Base-by-base conservation (phyloP, 2,113 vertebrate genomes). In the Cyprinodon variegatus region DNA sequence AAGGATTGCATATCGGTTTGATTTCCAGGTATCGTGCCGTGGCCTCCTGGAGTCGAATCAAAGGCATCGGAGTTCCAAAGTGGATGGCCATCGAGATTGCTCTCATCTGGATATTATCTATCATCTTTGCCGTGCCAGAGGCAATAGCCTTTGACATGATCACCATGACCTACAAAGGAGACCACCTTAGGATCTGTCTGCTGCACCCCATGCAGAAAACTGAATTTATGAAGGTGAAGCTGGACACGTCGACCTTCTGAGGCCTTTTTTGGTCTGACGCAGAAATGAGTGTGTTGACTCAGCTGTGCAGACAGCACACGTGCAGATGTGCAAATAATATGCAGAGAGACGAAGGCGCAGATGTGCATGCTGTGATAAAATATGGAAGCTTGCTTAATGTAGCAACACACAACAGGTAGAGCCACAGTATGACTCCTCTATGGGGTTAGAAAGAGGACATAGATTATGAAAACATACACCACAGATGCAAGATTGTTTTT, bases 11-110 rank as follows among this genome's bases (percentile, higher is more conserved):
- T 14, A 6, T 6, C 15, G 3, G 1, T 38, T 3, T 1, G 43
- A 62, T 12, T 74, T 74, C 9, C 79, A 99, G 98, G 88, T 99
- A 98, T 81, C 95, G 97, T 66, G 97, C 97, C 1, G 97, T 99
- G 62, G 96, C 96, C 74, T 99, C 97, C 0, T 98, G 97, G 97
- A 98, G 95, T 89, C 95, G 96, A 11, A 97, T 99, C 89, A 97
- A 99, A 94, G 96, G 97, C 43, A 97, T 97, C 0, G 95, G 97
- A 0, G 95, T 98, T 84, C 96, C 98, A 0, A 98, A 95, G 89
- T 97, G 96, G 95, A 98, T 96, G 71, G 95, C 97, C 12, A 95
- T 97, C 13, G 96, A 97, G 93, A 99, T 99, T 77, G 91, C 95
- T 17, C 86, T 98, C 74, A 99, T 99, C 86, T 99, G 98, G 98